These are phyloP conservation scores for Nothoprocta pentlandii DNA, from an alignment of 2,113 vertebrate genomes.

Conservation along the genomic window DNA sequence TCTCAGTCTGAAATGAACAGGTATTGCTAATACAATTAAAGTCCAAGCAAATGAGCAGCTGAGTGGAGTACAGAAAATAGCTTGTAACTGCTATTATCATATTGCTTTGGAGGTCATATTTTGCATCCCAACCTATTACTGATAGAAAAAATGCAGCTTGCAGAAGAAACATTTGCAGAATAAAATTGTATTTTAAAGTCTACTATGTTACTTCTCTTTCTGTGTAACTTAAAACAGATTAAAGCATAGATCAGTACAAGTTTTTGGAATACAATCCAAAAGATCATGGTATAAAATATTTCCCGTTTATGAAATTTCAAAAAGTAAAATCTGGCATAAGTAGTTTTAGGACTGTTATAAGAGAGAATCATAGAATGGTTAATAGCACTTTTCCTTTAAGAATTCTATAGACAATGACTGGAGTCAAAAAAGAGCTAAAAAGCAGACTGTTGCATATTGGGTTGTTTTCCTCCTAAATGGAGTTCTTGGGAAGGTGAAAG, in stretches of 20 bases:
- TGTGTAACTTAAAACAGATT: no score
- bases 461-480: neutral
- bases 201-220: neutral
- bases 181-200: neutral
- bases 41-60: neutral
- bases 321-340: neutral
- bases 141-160: neutral
- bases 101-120: neutral
- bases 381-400: neutral
- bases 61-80: neutral
- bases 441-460: neutral
- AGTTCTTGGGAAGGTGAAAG: neutral
- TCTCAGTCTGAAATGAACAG: neutral
- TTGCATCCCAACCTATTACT: neutral
- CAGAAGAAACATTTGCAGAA: neutral
- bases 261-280: neutral
- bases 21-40: neutral
- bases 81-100: neutral
- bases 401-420: neutral
- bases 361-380: neutral
- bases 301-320: neutral
- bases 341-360: neutral
- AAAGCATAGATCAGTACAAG: neutral
- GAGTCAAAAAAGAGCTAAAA: neutral
- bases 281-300: neutral